Evolutionary conservation across 2,113 vertebrate species (phyloP), one percentile per base, ranked within the genome.

Genomic region (Caracal caracal): DNA sequence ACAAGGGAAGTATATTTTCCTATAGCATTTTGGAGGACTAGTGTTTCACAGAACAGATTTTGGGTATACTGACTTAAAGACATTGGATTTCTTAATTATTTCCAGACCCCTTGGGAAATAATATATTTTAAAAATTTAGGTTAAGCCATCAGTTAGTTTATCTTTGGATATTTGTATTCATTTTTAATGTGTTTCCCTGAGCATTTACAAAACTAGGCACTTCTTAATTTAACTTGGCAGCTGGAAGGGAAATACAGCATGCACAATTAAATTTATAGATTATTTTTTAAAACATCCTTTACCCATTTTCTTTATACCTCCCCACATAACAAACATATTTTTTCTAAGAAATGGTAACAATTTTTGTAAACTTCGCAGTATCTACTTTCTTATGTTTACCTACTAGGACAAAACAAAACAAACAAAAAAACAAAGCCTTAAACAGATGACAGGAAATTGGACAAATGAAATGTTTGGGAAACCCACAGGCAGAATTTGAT

Each of bases 121-220:
- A 49, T 35, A 47, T n/a, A 16, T 33, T 71, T 84, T 61, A 56
- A 85, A 43, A 90, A 33, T 94, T 84, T 56, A 10, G 35, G 37
- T 43, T 91, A 93, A 86, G 40, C 90, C 65, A 91, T 53, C 49
- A 82, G 88, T 93, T 94, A 81, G 6, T 96, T 96, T 87, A 65
- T 88, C 73, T 93, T 91, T 93, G 40, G 17, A 76, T 95, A 78
- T 93, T 96, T 96, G 11, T 82, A 37, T 93, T 96, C 22, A 92
- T 78, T 96, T 93, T 95, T 92, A 92, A 68, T 95, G 24, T 84
- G 11, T 53, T 91, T 97, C 26, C 43, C 95, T 94, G n/a, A 82
- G 37, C 24, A 73, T 43, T 79, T 95, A 70, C 28, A 80, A 90
- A 96, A 82, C 33, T 71, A 81, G 28, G 37, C 30, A 19, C 43